Evolutionary conservation across 2,797 vertebrate species (phyloP).

Genomic region (Liparis tanakae): DNA sequence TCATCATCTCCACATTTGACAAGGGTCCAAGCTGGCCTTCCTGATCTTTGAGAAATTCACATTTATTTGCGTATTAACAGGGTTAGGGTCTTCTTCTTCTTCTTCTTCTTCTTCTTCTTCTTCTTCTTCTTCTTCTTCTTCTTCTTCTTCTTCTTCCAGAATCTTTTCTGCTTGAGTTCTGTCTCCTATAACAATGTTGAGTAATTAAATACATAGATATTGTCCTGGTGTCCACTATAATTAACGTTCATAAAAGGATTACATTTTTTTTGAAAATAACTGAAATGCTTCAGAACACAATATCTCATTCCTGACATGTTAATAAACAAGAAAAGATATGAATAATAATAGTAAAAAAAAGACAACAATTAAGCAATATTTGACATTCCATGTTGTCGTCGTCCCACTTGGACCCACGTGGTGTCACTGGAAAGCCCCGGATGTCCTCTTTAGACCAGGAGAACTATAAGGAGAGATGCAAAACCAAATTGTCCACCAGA

Average conservation of each 20-base stretch:
- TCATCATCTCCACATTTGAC: too few species aligned
- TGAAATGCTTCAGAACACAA: neutral
- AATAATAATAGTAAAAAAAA: neutral
- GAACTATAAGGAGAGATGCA: neutral
- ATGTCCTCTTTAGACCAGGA: neutral
- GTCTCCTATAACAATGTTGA: neutral
- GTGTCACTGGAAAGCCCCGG: conserved; percentile 1
- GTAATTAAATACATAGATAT: neutral
- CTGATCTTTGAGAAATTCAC: too few species aligned
- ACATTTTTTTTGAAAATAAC: neutral
- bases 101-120: neutral
- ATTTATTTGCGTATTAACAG: too few species aligned
- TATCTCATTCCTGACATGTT: neutral
- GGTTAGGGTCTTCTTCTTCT: too few species aligned
- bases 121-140: neutral
- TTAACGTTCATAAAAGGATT: neutral
- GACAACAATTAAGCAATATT: neutral
- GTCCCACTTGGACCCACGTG: neutral
- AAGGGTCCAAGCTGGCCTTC: too few species aligned
- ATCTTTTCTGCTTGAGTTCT: neutral
- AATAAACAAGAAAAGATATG: conserved; percentile 5
- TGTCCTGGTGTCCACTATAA: neutral
- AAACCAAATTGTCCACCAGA: neutral
- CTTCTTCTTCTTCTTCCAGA: neutral
- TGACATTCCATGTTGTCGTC: neutral